Conservation (phyloP, 2,797 vertebrate species). For the Sebastes hubbsi region DNA sequence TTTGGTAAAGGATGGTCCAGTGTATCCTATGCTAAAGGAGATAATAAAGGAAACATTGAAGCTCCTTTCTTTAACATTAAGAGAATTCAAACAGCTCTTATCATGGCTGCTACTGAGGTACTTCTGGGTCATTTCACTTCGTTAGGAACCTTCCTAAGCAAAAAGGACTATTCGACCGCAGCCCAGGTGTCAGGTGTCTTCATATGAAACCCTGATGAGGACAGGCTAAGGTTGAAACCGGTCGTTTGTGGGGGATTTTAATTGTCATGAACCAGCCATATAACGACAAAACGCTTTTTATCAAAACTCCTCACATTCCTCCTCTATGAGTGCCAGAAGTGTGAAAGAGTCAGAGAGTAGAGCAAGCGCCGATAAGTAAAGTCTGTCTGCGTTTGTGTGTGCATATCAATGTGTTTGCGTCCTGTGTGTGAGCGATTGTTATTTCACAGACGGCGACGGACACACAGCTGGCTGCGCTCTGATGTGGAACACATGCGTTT, state of each 20-base stretch:
- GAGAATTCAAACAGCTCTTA: no score
- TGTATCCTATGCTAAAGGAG: no score
- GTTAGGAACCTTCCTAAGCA: no score
- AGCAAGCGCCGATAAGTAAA: not conserved
- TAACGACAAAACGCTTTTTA: not conserved
- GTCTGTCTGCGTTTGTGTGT: not conserved
- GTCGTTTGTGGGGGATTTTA: not conserved
- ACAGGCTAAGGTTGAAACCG: not conserved
- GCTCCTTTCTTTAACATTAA: no score
- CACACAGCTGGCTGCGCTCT: conserved; percentile 12
- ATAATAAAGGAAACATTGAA: no score
- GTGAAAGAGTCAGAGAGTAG: not conserved
- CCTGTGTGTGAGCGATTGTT: not conserved
- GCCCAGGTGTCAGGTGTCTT: not conserved
- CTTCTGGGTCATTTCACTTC: no score
- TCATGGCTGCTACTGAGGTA: no score
- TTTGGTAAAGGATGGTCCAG: no score
- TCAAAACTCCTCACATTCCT: not conserved
- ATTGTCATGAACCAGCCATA: not conserved
- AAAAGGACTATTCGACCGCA: no score
- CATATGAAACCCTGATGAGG: not conserved
- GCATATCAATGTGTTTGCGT: not conserved
- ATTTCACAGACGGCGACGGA: not conserved
- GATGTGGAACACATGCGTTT: conserved; percentile 41
- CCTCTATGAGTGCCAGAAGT: not conserved